A percentile compares a stretch with the other conserved stretches of the same genome.
Evolutionary conservation across 2,888 invertebrate genomes (phyloP).

Genomic region (Escarpia spicata): DNA sequence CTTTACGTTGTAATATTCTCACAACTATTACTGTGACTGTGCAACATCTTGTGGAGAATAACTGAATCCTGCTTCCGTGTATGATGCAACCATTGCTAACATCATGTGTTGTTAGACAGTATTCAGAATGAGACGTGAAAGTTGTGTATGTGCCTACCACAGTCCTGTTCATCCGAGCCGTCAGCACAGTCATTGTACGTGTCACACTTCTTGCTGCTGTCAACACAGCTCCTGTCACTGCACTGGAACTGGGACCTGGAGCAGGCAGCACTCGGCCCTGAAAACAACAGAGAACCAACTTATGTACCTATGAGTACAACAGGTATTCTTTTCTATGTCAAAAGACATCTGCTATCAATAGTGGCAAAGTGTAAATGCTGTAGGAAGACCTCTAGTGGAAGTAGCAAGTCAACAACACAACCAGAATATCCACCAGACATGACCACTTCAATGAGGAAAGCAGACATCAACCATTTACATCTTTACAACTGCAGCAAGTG

Average conservation of each 20-base stretch:
- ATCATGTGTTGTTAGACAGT: neutral
- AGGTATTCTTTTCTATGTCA: no score
- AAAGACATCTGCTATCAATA: no score
- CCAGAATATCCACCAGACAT: no score
- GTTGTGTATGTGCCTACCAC: slow-evolving; percentile 22
- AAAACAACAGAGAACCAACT: neutral
- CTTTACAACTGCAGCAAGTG: no score
- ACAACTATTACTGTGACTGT: neutral
- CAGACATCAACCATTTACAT: no score
- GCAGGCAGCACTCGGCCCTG: slow-evolving; percentile 21
- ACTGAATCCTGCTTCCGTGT: neutral
- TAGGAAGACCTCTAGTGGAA: no score
- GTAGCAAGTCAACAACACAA: no score
- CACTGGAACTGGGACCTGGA: slow-evolving; percentile 35
- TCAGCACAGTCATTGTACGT: slow-evolving; percentile 35
- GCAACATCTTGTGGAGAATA: neutral
- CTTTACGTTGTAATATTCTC: neutral
- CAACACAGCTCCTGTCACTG: slow-evolving; percentile 34
- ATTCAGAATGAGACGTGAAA: neutral
- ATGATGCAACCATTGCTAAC: no score
- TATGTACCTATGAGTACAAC: no score
- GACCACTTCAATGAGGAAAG: no score
- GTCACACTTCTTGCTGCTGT: slow-evolving; percentile 34
- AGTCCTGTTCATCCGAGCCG: slow-evolving; percentile 37
- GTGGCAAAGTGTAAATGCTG: no score